Evolutionary conservation across 2,888 invertebrate species (phyloP).

Genomic region (Arge pagana): DNA sequence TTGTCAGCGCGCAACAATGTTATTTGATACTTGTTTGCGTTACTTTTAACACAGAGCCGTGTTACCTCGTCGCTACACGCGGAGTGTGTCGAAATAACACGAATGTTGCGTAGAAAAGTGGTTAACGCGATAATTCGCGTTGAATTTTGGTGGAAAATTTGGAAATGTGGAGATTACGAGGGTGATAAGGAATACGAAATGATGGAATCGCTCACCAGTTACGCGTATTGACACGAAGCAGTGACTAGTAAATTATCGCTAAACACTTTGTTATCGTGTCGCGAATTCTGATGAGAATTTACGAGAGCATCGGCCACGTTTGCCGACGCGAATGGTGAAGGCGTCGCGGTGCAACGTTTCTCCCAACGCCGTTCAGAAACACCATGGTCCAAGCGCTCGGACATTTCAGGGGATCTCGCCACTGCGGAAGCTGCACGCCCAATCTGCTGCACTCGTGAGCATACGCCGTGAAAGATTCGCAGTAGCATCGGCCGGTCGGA

Average conservation of each 20-base stretch:
- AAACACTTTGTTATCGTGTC: conserved; percentile 31
- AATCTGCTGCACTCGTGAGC: conserved; percentile 83
- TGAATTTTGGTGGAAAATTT: too few species aligned
- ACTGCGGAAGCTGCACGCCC: conserved; percentile 73
- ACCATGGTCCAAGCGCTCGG: conserved; percentile 57
- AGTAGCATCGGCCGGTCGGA: conserved; percentile 79
- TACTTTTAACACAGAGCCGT: too few species aligned
- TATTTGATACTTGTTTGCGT: too few species aligned
- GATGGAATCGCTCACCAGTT: conserved; percentile 32
- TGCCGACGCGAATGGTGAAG: conserved; percentile 6
- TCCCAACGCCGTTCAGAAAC: conserved; percentile 30
- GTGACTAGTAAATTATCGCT: conserved; percentile 46
- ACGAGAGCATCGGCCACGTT: conserved; percentile 11
- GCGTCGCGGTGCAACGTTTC: conserved; percentile 12
- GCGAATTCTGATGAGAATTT: conserved; percentile 2
- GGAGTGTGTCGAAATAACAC: too few species aligned
- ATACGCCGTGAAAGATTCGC: conserved; percentile 88
- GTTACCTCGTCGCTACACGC: too few species aligned
- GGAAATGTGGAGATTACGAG: too few species aligned
- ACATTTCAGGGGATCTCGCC: conserved; percentile 75
- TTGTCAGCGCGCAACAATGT: too few species aligned
- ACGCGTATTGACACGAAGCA: conserved; percentile 43
- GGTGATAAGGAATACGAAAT: too few species aligned
- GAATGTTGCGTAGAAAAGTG: too few species aligned
- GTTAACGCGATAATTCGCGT: too few species aligned